Evolutionary conservation across 2,888 invertebrate species (phyloP), one percentile per base, ranked within the genome.

Genomic region (Chymomyza procnemis): DNA sequence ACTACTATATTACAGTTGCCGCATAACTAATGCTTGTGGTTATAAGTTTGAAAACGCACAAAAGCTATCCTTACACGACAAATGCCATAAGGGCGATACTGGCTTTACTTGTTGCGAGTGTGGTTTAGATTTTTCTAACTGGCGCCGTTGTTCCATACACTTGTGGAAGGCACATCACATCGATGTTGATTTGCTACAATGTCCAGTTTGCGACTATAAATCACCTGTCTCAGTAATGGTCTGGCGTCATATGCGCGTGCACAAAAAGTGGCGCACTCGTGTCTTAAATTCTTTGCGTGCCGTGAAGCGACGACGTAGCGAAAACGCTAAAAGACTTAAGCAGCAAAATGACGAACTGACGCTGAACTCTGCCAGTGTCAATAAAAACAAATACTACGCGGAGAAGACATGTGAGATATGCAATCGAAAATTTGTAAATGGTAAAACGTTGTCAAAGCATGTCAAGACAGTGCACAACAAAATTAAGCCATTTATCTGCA

Each of bases 391-490:
- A 58, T 91, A 94, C 92, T 93, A 93, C 71, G 92, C 93, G 0
- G 92, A 93, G 48, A 93, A 94, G 77, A 93, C 93, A 16, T 96
- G 96, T 80, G 93, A 94, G 62, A 93, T 94, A 59, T 96, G 96
- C 86, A 92, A 93, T 50, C 92, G 94, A 61, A 92, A 92, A 59
- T 95, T 95, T 88, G 93, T 94, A 0, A 94, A 94, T 82, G 93
- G 93, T 0, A 94, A 94, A 88, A 93, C 93, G 64, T 89, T 95
- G 6, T 94, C 94, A 65, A 94, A 93, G 84, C 95, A 95, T 77
- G 92, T 94, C 47, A 93, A 94, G 85, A 92, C 93, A 0, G 95
- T 96, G 0, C 96, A 96, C 88, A 93, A 94, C 71, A 94, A 95
- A 87, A 92, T 94, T 57, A 94, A 94, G 78, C 95, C 94, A 0